Percentiles rank a stretch among this genome's conserved stretches.
Conservation (phyloP, 2,113 vertebrate species). For the Sylvietta virens region DNA sequence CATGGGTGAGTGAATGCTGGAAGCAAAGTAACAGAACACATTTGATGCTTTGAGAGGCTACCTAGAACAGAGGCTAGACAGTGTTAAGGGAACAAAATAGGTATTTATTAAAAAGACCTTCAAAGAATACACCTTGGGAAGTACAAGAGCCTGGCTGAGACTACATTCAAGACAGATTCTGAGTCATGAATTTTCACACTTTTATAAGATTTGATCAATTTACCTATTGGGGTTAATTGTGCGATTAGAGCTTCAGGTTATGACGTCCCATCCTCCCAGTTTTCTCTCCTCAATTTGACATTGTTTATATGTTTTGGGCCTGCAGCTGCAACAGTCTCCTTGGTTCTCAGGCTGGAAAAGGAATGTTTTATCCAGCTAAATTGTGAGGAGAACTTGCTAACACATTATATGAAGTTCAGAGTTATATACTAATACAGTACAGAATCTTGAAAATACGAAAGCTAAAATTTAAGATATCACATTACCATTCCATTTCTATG, state of each 20-base stretch:
- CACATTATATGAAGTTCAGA: neutral
- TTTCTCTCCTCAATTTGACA: fast-evolving
- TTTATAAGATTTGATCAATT: neutral
- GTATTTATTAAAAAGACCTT: neutral
- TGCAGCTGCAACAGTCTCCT: fast-evolving
- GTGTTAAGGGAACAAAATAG: neutral
- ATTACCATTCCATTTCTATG: neutral
- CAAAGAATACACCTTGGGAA: no score
- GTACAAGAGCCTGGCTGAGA: neutral
- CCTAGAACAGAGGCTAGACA: neutral
- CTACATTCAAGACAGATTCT: fast-evolving
- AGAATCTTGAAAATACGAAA: neutral
- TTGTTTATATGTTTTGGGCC: neutral
- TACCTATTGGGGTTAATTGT: neutral
- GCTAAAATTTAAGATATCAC: neutral
- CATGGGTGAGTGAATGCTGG: neutral
- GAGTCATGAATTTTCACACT: neutral
- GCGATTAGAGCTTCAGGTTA: neutral
- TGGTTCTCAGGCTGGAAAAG: neutral
- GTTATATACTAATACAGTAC: neutral
- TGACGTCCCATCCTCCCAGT: neutral
- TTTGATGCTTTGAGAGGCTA: neutral
- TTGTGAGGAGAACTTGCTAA: neutral
- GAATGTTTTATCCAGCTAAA: neutral
- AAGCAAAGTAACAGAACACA: neutral